Conservation (phyloP, 2,113 vertebrate genomes). For the Chlorodrepanis virens region DNA sequence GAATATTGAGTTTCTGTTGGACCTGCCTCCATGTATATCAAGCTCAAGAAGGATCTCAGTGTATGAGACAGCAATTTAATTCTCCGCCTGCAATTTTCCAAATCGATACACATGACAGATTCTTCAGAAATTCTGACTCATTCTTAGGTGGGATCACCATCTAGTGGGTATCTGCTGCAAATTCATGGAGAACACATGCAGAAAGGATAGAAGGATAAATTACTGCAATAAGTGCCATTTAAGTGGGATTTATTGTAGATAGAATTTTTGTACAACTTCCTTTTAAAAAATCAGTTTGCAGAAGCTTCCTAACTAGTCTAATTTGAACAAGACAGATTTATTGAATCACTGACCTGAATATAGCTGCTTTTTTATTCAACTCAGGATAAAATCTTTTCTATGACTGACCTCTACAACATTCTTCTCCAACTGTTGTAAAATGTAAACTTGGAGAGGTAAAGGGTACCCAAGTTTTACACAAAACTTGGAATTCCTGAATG, state of each 20-base stretch:
- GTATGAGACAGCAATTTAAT: background rate
- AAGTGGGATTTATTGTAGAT: background rate
- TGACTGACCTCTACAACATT: background rate
- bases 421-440: background rate
- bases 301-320: background rate
- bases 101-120: background rate
- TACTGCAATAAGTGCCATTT: background rate
- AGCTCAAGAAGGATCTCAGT: background rate
- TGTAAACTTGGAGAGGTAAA: background rate
- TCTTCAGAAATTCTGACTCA: background rate
- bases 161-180: constrained; percentile 30
- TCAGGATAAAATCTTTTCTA: background rate
- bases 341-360: background rate
- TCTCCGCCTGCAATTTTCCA: background rate
- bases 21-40: accelerated
- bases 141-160: constrained; percentile 8
- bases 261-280: background rate
- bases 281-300: background rate
- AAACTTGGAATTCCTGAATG: background rate
- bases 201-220: background rate
- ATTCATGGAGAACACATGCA: background rate
- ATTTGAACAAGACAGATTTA: background rate
- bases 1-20: background rate
- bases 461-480: background rate
- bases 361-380: background rate